Base-by-base conservation (phyloP, 1,140 invertebrate species). In the Drosophila ficusphila region DNA sequence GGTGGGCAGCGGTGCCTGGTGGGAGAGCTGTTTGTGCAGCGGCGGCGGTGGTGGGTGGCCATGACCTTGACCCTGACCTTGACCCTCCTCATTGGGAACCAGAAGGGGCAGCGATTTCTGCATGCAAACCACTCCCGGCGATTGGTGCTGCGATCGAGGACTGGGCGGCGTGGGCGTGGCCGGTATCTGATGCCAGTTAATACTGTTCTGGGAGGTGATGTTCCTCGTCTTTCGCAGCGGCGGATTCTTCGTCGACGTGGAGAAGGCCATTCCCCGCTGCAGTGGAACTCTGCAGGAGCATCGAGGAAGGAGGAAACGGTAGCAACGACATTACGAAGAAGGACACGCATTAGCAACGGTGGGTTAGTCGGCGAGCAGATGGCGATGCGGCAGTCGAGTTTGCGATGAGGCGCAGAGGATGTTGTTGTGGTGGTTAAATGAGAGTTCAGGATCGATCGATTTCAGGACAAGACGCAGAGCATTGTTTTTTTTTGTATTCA, bases 151-250 rank as follows among this genome's bases (percentile, higher is more conserved):
- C 41, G 81, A 82, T 61, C 90, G 76, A 4, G 82, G 90, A 58
- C 76, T 89, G 48, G 79, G 64, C 44, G 90, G 76, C 21, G 86
- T 86, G 39, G 90, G 82, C 27, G 90, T 83, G 38, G 90, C 78
- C 29, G 89, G 83, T 60, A 89, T 79, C 68, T 91, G 90, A 47
- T 89, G 79, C 90, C 89, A 91, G 62, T 91, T 90, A 76, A 91
- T 81, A 81, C 91, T 91, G 68, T 89, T 91, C 73, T 95, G 93
- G 61, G 91, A 91, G 21, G 89, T 91, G 12, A 91, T 90, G 31
- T 91, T 91, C 46, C 95, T 92, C 9, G 94, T 95, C 91, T 96
- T 96, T 51, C 95, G 92, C 58, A 96, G 91, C 3, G 95, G 95
- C 42, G 95, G 95, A 91, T 96, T 96, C 62, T 95, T 94, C 8